These are phyloP conservation scores for Forbesichthys agassizii DNA, from an alignment of 2,113 vertebrate genomes.

Conservation along the genomic window DNA sequence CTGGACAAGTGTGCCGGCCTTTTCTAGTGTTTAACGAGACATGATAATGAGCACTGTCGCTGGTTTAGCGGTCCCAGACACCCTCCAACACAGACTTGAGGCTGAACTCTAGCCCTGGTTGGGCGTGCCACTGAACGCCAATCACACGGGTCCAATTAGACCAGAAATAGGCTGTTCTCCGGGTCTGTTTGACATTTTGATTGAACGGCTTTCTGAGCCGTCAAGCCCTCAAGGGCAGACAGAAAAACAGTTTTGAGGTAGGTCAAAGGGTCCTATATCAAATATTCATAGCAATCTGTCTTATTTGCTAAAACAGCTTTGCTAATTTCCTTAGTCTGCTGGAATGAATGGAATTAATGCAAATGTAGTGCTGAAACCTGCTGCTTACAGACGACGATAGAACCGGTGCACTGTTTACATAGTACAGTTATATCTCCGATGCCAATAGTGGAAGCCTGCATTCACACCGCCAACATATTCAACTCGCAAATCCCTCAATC, in stretches of 20 bases:
- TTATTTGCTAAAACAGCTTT: constrained; percentile 24
- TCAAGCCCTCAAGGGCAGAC: background rate
- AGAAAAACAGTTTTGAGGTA: constrained; percentile 7
- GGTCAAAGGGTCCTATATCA: background rate
- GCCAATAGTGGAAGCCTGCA: no score
- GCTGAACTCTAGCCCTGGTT: background rate
- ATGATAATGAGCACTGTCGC: no score
- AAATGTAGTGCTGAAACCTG: background rate
- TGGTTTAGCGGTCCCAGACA: no score
- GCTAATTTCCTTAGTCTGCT: constrained; percentile 17
- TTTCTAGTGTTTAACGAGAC: no score
- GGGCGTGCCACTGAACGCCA: background rate
- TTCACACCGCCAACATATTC: no score
- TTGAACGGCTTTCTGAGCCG: background rate
- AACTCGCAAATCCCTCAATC: no score
- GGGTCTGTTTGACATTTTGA: no score
- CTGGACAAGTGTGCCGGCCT: no score
- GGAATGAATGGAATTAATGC: constrained; percentile 18
- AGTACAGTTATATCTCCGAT: background rate
- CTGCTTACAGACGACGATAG: background rate
- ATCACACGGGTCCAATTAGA: background rate
- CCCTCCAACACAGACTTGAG: no score
- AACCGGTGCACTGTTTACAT: no score
- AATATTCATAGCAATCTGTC: background rate
- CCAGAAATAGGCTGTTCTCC: background rate